These are phyloP conservation scores for Electrophaes corylata DNA, from an alignment of 2,888 invertebrate species.

Conservation along the genomic window DNA sequence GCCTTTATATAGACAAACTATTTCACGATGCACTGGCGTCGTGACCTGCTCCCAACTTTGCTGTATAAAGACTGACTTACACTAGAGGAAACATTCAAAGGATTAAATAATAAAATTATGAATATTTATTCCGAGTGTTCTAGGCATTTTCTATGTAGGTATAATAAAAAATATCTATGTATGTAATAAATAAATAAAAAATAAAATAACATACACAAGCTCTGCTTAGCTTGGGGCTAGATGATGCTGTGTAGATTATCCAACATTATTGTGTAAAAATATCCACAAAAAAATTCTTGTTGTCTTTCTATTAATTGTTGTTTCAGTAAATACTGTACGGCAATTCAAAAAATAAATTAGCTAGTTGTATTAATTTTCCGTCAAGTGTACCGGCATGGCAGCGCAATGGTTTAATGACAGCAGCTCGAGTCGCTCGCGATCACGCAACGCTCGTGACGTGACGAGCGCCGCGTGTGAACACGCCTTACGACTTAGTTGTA, in stretches of 20 bases:
- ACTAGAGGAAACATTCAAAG: not conserved
- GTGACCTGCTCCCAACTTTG: conserved; percentile 15
- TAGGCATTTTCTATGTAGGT: too few species aligned
- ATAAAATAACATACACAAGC: too few species aligned
- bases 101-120: not conserved
- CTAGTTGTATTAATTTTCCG: not conserved
- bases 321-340: too few species aligned
- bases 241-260: too few species aligned
- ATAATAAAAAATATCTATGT: too few species aligned
- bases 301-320: too few species aligned
- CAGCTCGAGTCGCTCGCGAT: conserved; percentile 47
- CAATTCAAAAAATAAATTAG: too few species aligned
- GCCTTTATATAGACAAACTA: conserved; percentile 6
- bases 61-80: not conserved
- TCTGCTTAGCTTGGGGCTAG: too few species aligned
- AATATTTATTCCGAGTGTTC: too few species aligned
- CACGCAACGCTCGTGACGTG: conserved; percentile 65
- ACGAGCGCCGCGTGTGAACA: conserved; percentile 56
- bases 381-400: conserved; percentile 25
- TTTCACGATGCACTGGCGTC: not conserved
- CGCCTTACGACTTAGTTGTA: conserved; percentile 52
- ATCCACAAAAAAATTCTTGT: too few species aligned
- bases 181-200: too few species aligned
- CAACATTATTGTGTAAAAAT: too few species aligned
- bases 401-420: conserved; percentile 55